Evolutionary conservation across 1,140 invertebrate genomes (phyloP).

Genomic region (Gyrodactylus salaris): DNA sequence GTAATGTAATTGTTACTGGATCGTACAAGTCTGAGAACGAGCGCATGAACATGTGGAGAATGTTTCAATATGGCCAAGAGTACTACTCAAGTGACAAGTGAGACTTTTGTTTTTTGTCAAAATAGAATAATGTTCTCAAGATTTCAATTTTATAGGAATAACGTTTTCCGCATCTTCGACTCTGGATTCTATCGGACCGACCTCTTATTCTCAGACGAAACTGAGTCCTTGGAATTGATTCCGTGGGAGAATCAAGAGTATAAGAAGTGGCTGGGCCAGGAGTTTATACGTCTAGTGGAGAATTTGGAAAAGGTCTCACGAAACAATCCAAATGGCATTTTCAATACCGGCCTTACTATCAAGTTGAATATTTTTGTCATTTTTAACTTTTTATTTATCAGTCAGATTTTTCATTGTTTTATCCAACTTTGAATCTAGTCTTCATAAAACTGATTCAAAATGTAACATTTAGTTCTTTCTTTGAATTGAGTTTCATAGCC

Average conservation of each 20-base stretch:
- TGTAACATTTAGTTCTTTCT: too few species aligned
- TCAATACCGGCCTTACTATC: neutral
- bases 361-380: neutral
- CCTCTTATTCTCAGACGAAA: slow-evolving; percentile 17
- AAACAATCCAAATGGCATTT: neutral
- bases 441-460: too few species aligned
- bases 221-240: slow-evolving; percentile 15
- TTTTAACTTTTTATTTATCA: neutral
- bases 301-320: slow-evolving; percentile 12
- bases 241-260: slow-evolving; percentile 13
- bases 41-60: slow-evolving; percentile 17
- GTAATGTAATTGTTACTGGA: slow-evolving; percentile 56
- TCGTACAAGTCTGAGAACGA: slow-evolving; percentile 13
- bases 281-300: slow-evolving; percentile 14
- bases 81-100: slow-evolving; percentile 20
- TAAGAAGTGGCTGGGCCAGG: slow-evolving; percentile 12
- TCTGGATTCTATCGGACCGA: slow-evolving; percentile 17
- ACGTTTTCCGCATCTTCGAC: slow-evolving; percentile 18
- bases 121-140: slow-evolving; percentile 1
- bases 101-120: neutral
- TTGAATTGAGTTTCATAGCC: too few species aligned
- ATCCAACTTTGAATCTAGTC: too few species aligned
- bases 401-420: too few species aligned
- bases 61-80: slow-evolving; percentile 20
- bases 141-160: slow-evolving; percentile 13